These are phyloP conservation scores for Pheosia tremula DNA, from an alignment of 2,888 invertebrate genomes.

Conservation along the genomic window DNA sequence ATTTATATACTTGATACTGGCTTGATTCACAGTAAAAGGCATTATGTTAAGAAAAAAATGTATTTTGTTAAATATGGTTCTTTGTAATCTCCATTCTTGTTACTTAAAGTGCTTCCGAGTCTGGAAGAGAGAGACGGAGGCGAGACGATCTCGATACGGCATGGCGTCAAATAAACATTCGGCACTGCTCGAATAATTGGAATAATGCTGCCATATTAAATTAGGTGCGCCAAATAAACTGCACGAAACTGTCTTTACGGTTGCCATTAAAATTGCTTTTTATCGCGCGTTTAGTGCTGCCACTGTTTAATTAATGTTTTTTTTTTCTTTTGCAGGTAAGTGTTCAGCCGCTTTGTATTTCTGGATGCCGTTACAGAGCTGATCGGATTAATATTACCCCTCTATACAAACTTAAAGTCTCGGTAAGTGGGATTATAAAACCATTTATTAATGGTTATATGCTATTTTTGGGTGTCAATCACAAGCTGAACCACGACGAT, in stretches of 20 bases:
- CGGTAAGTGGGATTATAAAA: constrained; percentile 27
- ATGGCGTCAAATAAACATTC: background rate
- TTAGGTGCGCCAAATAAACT: constrained; percentile 16
- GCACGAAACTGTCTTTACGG: constrained; percentile 7
- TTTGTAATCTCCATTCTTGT: no score
- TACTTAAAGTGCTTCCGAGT: no score
- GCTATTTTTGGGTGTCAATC: background rate
- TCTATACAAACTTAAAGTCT: constrained; percentile 21
- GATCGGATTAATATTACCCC: constrained; percentile 25
- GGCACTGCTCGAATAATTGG: constrained; percentile 1
- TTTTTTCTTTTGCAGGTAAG: constrained; percentile 58
- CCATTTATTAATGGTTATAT: constrained; percentile 20
- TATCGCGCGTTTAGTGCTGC: constrained; percentile 14
- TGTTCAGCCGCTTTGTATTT: constrained; percentile 24
- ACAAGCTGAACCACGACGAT: no score
- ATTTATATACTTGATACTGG: no score
- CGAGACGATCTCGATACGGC: no score
- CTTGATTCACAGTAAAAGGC: no score
- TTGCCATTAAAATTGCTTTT: constrained; percentile 19
- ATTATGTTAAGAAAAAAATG: no score
- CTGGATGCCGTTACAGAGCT: constrained; percentile 28
- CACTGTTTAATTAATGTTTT: constrained; percentile 49
- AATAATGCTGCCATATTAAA: background rate
- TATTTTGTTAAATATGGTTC: no score
- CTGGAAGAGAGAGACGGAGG: no score